Evolutionary conservation across 2,797 vertebrate species (phyloP).

Genomic region (Pteropus rufus): DNA sequence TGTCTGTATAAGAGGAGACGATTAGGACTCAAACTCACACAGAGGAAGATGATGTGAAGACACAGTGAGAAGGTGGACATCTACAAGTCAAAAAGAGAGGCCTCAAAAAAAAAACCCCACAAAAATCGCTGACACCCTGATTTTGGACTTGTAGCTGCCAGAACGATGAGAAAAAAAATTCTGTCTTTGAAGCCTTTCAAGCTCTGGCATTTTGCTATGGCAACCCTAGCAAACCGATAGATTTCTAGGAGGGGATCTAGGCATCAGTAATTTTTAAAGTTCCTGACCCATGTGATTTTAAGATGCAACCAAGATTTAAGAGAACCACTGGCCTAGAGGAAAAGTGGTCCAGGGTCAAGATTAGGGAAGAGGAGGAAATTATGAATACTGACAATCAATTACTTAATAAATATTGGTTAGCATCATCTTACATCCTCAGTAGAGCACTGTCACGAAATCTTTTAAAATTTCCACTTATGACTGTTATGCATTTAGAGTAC

Average conservation of each 20-base stretch:
- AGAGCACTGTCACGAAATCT: background rate
- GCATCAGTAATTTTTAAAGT: background rate
- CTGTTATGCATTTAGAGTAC: background rate
- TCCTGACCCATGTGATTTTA: background rate
- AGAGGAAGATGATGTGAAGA: background rate
- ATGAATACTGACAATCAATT: background rate
- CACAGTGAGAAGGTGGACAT: background rate
- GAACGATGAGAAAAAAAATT: background rate
- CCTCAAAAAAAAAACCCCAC: background rate
- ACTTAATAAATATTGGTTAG: background rate
- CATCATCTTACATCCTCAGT: background rate
- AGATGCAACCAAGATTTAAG: background rate
- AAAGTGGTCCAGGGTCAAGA: background rate
- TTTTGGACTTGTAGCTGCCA: background rate
- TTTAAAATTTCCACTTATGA: background rate
- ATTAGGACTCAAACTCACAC: background rate
- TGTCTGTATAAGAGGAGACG: background rate
- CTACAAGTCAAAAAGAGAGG: too few relatives aligned
- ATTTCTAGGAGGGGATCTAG: background rate
- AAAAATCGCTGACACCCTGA: background rate
- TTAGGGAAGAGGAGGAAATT: background rate
- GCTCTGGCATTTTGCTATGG: background rate
- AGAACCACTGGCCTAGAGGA: background rate
- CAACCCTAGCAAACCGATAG: background rate
- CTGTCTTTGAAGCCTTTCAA: background rate